Percentiles rank a stretch among this genome's conserved stretches.
Conservation (phyloP, 1,140 invertebrate species). For the Manduca sexta region DNA sequence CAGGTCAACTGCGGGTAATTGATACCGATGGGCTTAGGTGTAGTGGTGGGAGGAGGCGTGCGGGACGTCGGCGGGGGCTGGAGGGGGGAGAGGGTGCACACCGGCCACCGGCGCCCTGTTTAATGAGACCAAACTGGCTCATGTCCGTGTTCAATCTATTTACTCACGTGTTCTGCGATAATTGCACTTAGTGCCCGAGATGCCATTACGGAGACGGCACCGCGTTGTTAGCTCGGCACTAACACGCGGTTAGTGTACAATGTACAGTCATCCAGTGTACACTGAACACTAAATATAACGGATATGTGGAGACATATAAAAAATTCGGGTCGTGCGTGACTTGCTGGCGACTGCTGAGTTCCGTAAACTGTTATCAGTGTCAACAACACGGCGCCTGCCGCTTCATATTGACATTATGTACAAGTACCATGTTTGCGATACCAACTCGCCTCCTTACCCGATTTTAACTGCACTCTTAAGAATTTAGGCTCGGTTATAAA, state of each 20-base stretch:
- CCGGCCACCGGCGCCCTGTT: not conserved
- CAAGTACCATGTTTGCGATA: not conserved
- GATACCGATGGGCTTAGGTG: constrained; percentile 13
- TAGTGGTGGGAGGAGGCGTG: not conserved
- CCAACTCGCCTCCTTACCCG: not conserved
- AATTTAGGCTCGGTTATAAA: too few relatives aligned
- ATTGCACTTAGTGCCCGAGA: constrained; percentile 13
- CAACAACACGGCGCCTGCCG: constrained; percentile 1
- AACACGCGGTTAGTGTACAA: too few relatives aligned
- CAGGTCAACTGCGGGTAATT: constrained; percentile 22
- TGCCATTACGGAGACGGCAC: not conserved
- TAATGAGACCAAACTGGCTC: constrained; percentile 6
- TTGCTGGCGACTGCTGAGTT: not conserved
- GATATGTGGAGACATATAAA: too few relatives aligned
- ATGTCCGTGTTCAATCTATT: constrained; percentile 17
- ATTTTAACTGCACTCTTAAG: too few relatives aligned
- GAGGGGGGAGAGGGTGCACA: not conserved
- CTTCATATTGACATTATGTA: constrained; percentile 2
- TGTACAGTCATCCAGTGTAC: too few relatives aligned
- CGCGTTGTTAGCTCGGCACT: too few relatives aligned
- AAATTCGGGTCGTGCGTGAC: too few relatives aligned
- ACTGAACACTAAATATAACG: too few relatives aligned
- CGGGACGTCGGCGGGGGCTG: not conserved
- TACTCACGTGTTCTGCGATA: constrained; percentile 15
- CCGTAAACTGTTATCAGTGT: constrained; percentile 1